phyloP scores from a whole-genome alignment of 1,140 invertebrate genomes.

The Anoplophora glabripennis region DNA sequence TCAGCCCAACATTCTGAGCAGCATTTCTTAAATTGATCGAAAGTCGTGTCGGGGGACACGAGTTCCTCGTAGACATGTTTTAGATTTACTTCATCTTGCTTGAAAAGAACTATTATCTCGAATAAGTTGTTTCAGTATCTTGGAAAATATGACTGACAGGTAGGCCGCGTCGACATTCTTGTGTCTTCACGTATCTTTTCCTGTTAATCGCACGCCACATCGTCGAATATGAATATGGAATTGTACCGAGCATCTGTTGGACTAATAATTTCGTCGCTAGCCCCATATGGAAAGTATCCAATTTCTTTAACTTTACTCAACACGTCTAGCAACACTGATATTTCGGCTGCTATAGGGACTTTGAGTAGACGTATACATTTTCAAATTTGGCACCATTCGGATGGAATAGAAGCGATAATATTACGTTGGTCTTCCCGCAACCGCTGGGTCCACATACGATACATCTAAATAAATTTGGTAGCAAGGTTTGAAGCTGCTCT shows the following conservation, averaged over 20 bases:
- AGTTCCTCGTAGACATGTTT: conserved; percentile 49
- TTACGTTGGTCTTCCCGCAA: conserved; percentile 28
- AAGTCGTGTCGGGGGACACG: conserved; percentile 44
- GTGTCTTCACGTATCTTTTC: conserved; percentile 30
- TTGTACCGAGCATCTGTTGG: conserved; percentile 25
- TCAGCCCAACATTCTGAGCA: conserved; percentile 41
- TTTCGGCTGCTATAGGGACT: conserved; percentile 28
- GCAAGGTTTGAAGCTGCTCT: neutral
- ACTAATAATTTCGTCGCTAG: conserved; percentile 38
- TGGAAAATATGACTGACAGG: conserved; percentile 46
- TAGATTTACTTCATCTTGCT: conserved; percentile 49
- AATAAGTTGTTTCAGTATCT: conserved; percentile 49
- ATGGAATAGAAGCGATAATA: conserved; percentile 18
- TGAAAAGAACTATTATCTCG: conserved; percentile 48
- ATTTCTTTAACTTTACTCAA: conserved; percentile 30
- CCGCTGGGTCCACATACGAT: conserved; percentile 22
- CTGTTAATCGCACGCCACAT: conserved; percentile 47
- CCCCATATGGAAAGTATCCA: conserved; percentile 36
- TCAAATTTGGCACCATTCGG: conserved; percentile 28
- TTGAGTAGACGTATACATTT: conserved; percentile 30
- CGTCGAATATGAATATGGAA: conserved; percentile 40
- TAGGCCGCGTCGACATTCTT: conserved; percentile 27
- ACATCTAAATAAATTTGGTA: neutral
- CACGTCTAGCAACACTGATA: conserved; percentile 23
- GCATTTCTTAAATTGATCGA: conserved; percentile 33